These are phyloP conservation scores for Himalopsyche tibetana DNA, from an alignment of 2,888 invertebrate species.

Conservation along the genomic window DNA sequence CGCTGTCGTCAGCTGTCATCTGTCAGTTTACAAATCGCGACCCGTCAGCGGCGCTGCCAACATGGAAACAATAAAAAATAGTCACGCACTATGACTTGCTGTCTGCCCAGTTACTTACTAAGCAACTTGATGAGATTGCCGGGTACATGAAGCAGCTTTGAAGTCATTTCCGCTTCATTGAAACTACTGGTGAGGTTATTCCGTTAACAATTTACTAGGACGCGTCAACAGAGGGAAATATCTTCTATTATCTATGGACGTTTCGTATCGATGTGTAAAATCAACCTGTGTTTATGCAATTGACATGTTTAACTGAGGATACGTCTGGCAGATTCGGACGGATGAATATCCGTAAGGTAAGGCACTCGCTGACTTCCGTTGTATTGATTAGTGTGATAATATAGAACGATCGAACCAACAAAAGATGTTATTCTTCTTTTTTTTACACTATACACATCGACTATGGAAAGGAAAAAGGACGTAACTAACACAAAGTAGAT, in stretches of 20 bases:
- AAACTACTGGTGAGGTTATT: background rate
- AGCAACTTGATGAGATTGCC: background rate
- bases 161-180: background rate
- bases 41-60: background rate
- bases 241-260: too few species aligned
- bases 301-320: background rate
- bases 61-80: slow-evolving; percentile 15
- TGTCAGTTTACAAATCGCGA: background rate
- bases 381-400: too few species aligned
- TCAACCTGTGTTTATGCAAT: background rate
- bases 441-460: too few species aligned
- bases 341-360: background rate
- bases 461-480: too few species aligned
- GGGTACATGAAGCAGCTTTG: background rate
- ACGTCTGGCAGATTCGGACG: background rate
- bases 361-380: background rate
- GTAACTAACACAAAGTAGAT: too few species aligned
- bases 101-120: background rate
- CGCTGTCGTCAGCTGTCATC: background rate
- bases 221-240: too few species aligned
- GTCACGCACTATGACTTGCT: background rate
- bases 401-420: too few species aligned
- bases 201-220: background rate
- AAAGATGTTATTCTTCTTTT: too few species aligned
- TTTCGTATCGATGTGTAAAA: too few species aligned